Base-by-base conservation (phyloP, 2,888 invertebrate species). In the Synergus laeviventris region DNA sequence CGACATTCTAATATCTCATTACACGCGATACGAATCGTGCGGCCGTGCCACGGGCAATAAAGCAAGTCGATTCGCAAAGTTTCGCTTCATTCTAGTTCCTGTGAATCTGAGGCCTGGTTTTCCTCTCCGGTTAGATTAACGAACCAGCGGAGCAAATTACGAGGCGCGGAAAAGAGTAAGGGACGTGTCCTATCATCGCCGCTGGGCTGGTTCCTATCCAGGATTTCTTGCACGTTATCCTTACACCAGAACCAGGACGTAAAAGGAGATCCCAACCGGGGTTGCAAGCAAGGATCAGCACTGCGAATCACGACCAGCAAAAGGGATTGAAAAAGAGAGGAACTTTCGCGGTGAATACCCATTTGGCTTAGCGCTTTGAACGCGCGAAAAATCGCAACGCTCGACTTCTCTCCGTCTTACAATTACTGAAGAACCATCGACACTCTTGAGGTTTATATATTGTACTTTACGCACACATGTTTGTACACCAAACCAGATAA, bases 361-460 rank as follows among this genome's bases (percentile, higher is more conserved):
- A 80, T 78, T 76, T 77, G 80, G 73, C 80, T 76, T 62, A 77
- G 78, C 77, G 77, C 80, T 76, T 78, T 77, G 77, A 70, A 77
- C 74, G 76, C 75, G 75, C 76, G 76, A 81, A 76, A 79, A 76
- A 79, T 77, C 79, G 75, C 61, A 78, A 79, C 77, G 78, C 66
- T 75, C 75, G 70, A 78, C 77, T 81, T 79, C 73, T 76, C 76
- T 77, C 59, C 76, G 77, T 81, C 76, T 76, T 78, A 74, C 64
- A 74, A 64, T 64, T 62, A 74, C 66, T 77, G 75, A 77, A 78
- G 78, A 75, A 79, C 21, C 77, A n/a, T 54, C 18, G n/a, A 18
- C 54, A 54, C 54, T n/a, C 54, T 54, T 54, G 54, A n/a, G 12
- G 12, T 59, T 59, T 59, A 59, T 59, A 21, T 8, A 59, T n/a